Evolutionary conservation across 1,140 invertebrate species (phyloP), one percentile per base, ranked within the genome.

Genomic region (Cydia splendana): DNA sequence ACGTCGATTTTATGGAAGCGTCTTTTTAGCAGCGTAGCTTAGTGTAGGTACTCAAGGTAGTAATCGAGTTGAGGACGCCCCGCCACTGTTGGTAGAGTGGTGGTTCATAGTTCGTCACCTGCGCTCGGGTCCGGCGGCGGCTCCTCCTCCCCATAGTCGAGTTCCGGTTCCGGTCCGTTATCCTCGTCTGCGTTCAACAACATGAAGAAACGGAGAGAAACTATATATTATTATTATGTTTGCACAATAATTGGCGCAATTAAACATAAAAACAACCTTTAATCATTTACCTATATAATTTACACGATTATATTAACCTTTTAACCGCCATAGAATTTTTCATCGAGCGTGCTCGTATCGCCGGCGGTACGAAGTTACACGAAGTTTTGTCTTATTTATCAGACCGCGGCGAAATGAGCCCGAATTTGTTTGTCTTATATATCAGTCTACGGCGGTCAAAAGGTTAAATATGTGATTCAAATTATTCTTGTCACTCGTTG

Each of bases 151-250:
- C 82, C 92, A 87, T 89, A 94, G 84, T 94, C 93, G 76, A 90
- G 88, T 84, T 92, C 91, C 76, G 91, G 88, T 88, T 93, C 93
- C 87, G 88, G 92, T 81, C 86, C 93, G 89, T 87, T 93, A 79
- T 94, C 93, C 87, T 94, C 95, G 91, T 95, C 95, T 96, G 95
- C 94, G 93, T 96, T 96, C 94, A 96, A 95, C 94, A 95, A 96
- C 94, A 96, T 95, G 95, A 96, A 96, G 94, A 96, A 95, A 95
- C 95, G 95, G 95, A 96, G 95, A 95, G 95, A 96, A 94, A 96
- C 96, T 97, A 95, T 95, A 94, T 95, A 95, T 95, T 94, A 95
- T 91, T 92, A 93, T 91, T 89, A 91, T 90, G 91, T 93, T 93
- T 92, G 90, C 90, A 87, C 90, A 91, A 76, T 83, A 76, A 84